Conservation (phyloP, 2,888 invertebrate genomes). For the Synergus gifuensis region DNA sequence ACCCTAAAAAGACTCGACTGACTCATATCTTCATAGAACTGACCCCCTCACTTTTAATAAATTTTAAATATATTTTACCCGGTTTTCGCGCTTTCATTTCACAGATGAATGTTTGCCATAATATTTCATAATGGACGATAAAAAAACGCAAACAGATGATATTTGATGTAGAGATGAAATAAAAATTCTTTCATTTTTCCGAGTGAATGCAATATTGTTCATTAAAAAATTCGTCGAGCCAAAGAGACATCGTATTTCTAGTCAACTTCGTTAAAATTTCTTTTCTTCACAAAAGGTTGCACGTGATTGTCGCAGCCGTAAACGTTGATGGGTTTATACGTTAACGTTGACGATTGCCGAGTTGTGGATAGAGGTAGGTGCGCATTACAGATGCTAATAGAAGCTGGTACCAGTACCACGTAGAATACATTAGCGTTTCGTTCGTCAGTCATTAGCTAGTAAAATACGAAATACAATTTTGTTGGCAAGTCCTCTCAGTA, state of each 20-base stretch:
- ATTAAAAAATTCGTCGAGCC: neutral
- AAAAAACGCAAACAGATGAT: neutral
- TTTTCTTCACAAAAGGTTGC: constrained; percentile 13
- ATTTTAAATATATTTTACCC: neutral
- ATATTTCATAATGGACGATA: neutral
- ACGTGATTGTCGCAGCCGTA: constrained; percentile 57
- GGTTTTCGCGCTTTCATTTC: neutral
- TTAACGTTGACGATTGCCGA: constrained; percentile 67
- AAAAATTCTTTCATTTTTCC: neutral
- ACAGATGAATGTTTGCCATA: neutral
- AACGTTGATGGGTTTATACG: constrained; percentile 69
- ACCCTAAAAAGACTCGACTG: neutral
- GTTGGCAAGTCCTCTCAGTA: constrained; percentile 39
- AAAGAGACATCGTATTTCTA: neutral
- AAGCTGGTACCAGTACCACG: constrained; percentile 70
- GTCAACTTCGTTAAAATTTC: neutral
- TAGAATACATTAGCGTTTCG: constrained; percentile 75
- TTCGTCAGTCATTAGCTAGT: constrained; percentile 74
- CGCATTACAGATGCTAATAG: constrained; percentile 76
- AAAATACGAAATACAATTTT: constrained; percentile 68
- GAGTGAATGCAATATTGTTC: neutral
- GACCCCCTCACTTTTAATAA: neutral
- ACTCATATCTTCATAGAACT: neutral
- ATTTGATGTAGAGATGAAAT: neutral
- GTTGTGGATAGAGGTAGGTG: constrained; percentile 66